These are phyloP conservation scores for Neotragus pygmaeus DNA, from an alignment of 2,113 vertebrate species.

Conservation along the genomic window DNA sequence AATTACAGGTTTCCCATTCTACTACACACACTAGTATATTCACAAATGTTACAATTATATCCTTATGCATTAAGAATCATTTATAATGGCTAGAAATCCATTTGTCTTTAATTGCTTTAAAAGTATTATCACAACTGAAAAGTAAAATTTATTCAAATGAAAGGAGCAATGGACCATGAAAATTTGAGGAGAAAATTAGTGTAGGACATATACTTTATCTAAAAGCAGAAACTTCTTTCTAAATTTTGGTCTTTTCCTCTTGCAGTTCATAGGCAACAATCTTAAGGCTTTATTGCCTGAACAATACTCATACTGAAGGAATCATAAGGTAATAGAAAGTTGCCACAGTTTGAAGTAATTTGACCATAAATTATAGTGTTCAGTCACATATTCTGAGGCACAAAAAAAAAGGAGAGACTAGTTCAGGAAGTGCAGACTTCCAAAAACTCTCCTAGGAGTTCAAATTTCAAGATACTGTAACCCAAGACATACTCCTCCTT, in stretches of 20 bases:
- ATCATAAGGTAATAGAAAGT: not conserved
- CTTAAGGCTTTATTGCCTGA: not conserved
- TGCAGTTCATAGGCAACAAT: slow-evolving; percentile 11
- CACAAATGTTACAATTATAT: slow-evolving; percentile 41
- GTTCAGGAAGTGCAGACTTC: not conserved
- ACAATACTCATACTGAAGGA: not conserved
- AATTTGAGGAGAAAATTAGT: slow-evolving; percentile 53
- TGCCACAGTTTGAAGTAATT: not conserved
- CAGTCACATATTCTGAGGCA: slow-evolving; percentile 1
- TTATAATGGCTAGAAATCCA: slow-evolving; percentile 68
- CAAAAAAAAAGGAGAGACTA: not conserved
- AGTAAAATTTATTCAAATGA: slow-evolving; percentile 71
- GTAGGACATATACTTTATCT: slow-evolving; percentile 49
- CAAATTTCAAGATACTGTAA: not conserved
- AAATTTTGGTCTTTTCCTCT: slow-evolving; percentile 52
- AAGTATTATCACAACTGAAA: slow-evolving; percentile 68
- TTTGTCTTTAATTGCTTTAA: slow-evolving; percentile 74
- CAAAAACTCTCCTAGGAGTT: not conserved
- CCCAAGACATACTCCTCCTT: not conserved
- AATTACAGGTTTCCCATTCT: not conserved
- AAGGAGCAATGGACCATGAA: slow-evolving; percentile 67
- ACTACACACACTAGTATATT: slow-evolving; percentile 4
- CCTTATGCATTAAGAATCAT: slow-evolving; percentile 60
- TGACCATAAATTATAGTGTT: slow-evolving; percentile 14
- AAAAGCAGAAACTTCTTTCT: slow-evolving; percentile 59